Evolutionary conservation across 2,113 vertebrate genomes (phyloP), one percentile per base, ranked within the genome.

Genomic region (Anser cygnoides): DNA sequence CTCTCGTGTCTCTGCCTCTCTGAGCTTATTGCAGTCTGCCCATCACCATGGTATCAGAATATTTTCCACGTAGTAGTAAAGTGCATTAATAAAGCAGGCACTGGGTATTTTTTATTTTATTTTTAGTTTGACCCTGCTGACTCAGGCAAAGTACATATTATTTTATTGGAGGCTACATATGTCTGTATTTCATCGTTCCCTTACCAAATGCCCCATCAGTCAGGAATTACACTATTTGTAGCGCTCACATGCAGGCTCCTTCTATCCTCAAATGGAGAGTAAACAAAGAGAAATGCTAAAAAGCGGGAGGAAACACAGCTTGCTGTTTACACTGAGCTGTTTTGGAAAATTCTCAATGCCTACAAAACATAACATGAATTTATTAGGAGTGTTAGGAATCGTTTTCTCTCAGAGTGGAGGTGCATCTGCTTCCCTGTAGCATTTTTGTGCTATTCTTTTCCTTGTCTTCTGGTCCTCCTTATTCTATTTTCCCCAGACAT

Each of bases 231-330:
- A 96, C 81, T 77, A 67, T 96, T 94, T 93, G 65, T 72, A 78
- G 68, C 81, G 82, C 74, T 93, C 61, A 95, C 58, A 79, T 92
- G 62, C 80, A 96, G 86, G 76, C 29, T 87, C 90, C 89, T 93
- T 92, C 35, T 61, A 3, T 50, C n/a, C 65, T 79, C 78, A 89
- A 76, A 96, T 76, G 74, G 93, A 91, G 73, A 93, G 67, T 92
- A 91, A 96, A 92, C 88, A 95, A 94, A 94, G 89, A 71, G 78
- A 85, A 89, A 90, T 93, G 78, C 61, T 68, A 46, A 81, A 91
- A 63, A 84, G 68, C 89, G 75, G 54, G 92, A 71, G 86, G 77
- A 90, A 81, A 55, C 61, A 22, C 63, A 90, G 77, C 58, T 83
- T 93, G 67, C 54, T 85, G 37, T 65, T 89, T 93, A 91, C 95